Evolutionary conservation across 2,888 invertebrate species (phyloP), one percentile per base, ranked within the genome.

Genomic region (Drosophila cyrtoloma): DNA sequence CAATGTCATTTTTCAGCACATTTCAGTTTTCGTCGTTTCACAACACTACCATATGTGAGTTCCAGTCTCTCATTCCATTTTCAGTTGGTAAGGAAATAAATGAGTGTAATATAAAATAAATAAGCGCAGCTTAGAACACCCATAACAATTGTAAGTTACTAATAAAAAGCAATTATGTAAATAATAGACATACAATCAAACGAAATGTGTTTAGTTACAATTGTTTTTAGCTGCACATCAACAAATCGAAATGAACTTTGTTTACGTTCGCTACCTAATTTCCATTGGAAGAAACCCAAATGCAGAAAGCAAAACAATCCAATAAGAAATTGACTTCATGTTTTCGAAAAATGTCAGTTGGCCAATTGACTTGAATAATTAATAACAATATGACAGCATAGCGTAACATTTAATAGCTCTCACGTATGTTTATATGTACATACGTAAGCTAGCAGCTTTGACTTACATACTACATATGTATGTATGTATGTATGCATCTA

Each of bases 11-110:
- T 68, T 78, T 64, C 37, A 3, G 69, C 52, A 12, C 55, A 57
- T 78, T 78, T 47, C 7, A 19, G n/a, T 44, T 22, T 7, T 44
- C 10, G 37, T 44, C 72, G 72, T 67, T 80, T 26, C n/a, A 32
- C 80, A 80, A 72, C 83, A 82, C 80, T 80, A 67, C 71, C 75
- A 82, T 82, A 82, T 82, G 80, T 79, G 76, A 55, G 53, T 84
- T 84, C 84, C 81, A 81, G 84, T 71, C 67, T 19, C 81, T 64
- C 84, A 80, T 81, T 83, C 84, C 81, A 77, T 58, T 77, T 81
- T 68, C 81, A 73, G 69, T 81, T 81, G 81, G 81, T 77, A 84
- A 80, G 73, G 80, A 81, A 81, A 73, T 81, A 80, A 82, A 82
- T 80, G 82, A 80, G 71, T 69, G 57, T 82, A 63, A 59, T 67